Conservation (phyloP, 23 tunicate species). For the Trididemnum clinides region DNA sequence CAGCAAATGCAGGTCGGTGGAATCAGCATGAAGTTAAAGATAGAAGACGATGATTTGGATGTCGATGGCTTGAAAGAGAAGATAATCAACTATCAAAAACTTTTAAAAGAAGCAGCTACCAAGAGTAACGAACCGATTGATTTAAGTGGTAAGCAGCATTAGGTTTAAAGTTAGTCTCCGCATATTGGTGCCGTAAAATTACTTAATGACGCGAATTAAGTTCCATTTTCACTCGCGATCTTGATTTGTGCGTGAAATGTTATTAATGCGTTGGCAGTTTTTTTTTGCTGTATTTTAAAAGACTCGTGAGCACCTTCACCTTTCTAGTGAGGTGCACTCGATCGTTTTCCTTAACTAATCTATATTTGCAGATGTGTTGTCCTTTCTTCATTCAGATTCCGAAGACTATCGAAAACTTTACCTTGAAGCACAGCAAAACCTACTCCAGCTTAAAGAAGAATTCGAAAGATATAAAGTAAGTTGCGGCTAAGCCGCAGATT, state of each 20-base stretch:
- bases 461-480: conserved; percentile 81
- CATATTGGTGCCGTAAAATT: too few species aligned
- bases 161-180: too few species aligned
- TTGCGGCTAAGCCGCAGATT: too few species aligned
- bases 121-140: conserved; percentile 68
- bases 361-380: conserved; percentile 5
- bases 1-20: background rate
- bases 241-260: too few species aligned
- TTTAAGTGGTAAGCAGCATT: conserved; percentile 41
- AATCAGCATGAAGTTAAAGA: background rate
- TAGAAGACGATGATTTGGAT: conserved; percentile 53
- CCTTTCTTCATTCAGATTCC: conserved; percentile 13
- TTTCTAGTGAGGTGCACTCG: too few species aligned
- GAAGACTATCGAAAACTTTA: conserved; percentile 85
- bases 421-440: conserved; percentile 70
- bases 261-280: too few species aligned
- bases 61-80: conserved; percentile 64
- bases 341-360: too few species aligned
- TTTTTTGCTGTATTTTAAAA: too few species aligned
- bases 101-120: conserved; percentile 56
- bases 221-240: too few species aligned
- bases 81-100: conserved; percentile 57
- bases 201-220: too few species aligned
- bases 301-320: too few species aligned
- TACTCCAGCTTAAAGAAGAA: conserved; percentile 70